Percentiles rank a stretch among this genome's conserved stretches.
Evolutionary conservation across 2,888 invertebrate species (phyloP).

Genomic region (Machimus atricapillus): DNA sequence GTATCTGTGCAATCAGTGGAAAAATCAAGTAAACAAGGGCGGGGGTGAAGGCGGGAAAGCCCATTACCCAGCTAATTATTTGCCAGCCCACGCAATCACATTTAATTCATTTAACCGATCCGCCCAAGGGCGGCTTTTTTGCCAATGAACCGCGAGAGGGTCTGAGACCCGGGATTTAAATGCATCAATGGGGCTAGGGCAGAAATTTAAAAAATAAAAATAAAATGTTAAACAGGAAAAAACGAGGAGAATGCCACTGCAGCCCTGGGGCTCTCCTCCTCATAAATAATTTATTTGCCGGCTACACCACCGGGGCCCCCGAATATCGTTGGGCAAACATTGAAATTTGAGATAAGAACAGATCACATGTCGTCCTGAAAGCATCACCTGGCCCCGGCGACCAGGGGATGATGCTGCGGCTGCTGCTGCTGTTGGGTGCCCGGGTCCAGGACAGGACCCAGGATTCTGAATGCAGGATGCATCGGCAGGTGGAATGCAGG

Average conservation of each 20-base stretch:
- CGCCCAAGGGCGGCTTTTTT: background rate
- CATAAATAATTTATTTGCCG: conserved; percentile 22
- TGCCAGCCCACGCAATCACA: background rate
- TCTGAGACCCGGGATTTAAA: background rate
- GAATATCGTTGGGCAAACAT: conserved; percentile 17
- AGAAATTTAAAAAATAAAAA: background rate
- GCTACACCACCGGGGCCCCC: background rate
- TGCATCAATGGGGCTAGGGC: background rate
- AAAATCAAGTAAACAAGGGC: background rate
- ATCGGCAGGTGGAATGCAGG: background rate
- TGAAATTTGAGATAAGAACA: conserved; percentile 29
- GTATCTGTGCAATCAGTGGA: background rate
- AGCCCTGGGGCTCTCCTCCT: background rate
- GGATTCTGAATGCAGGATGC: background rate
- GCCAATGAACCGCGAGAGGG: background rate
- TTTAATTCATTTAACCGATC: background rate
- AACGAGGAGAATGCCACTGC: background rate
- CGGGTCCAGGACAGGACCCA: background rate
- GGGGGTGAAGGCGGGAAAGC: background rate
- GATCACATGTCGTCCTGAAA: conserved; percentile 9
- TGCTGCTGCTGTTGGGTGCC: background rate
- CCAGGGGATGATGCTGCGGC: background rate
- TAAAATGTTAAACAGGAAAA: background rate
- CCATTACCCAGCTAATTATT: background rate
- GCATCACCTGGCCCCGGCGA: background rate